phyloP scores from a whole-genome alignment of 2,113 vertebrate species.

The Cariama cristata region DNA sequence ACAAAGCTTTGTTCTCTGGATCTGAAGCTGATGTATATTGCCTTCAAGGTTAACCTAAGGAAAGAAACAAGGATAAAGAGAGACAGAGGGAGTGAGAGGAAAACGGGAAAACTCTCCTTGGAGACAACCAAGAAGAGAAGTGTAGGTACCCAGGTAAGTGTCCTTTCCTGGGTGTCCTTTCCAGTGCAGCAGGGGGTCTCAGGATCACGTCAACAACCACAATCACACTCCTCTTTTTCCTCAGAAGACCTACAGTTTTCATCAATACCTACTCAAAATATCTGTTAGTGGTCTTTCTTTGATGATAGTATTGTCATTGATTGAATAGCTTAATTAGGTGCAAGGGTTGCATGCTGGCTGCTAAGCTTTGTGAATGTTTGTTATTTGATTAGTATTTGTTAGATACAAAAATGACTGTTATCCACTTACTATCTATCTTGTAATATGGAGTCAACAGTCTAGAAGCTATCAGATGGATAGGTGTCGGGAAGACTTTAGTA shows the following conservation, averaged over 20 bases:
- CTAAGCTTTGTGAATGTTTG: neutral
- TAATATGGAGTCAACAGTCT: neutral
- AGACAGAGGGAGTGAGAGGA: neutral
- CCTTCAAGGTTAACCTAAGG: neutral
- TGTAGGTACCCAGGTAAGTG: neutral
- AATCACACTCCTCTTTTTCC: neutral
- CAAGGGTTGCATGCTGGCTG: neutral
- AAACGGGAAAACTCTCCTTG: neutral
- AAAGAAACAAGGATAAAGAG: neutral
- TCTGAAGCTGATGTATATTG: neutral
- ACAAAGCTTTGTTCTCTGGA: neutral
- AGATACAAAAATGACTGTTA: neutral
- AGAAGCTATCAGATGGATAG: neutral
- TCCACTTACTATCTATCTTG: neutral
- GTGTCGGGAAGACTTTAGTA: neutral
- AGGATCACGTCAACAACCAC: neutral
- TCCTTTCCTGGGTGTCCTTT: neutral
- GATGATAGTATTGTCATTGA: neutral
- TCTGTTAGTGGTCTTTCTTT: neutral
- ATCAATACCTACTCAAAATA: neutral
- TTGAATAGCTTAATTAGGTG: neutral
- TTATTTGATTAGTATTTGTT: neutral
- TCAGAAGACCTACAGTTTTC: neutral
- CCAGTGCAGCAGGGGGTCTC: neutral
- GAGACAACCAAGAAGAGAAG: neutral